These are phyloP conservation scores for Vanessa cardui DNA, from an alignment of 2,888 invertebrate species.

Conservation along the genomic window DNA sequence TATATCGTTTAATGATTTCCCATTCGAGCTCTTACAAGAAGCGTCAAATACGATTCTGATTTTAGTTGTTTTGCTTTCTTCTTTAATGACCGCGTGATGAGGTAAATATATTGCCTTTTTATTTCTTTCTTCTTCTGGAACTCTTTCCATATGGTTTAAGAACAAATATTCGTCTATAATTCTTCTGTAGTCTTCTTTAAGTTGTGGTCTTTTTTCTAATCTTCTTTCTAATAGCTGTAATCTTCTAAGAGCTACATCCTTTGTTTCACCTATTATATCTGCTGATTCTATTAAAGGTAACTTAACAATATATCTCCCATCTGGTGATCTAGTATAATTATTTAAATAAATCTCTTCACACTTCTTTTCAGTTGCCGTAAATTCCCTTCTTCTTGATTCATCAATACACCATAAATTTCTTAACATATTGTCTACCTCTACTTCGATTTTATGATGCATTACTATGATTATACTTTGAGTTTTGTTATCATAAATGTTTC, in stretches of 20 bases:
- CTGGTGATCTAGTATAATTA: background rate
- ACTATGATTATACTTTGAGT: background rate
- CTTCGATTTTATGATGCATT: background rate
- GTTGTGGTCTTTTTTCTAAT: background rate
- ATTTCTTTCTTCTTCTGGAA: background rate
- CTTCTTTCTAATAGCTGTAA: background rate
- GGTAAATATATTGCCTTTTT: background rate
- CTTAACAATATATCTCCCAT: constrained; percentile 1
- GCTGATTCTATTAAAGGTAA: background rate
- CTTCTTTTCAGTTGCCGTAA: background rate
- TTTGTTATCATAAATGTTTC: background rate
- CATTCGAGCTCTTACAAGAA: too few species aligned
- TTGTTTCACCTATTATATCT: background rate
- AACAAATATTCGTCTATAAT: background rate
- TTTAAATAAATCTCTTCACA: constrained; percentile 1
- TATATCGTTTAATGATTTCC: background rate
- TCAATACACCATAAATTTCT: background rate
- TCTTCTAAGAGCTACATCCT: constrained; percentile 1
- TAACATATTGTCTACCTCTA: background rate
- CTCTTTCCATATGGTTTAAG: background rate
- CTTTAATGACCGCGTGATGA: background rate
- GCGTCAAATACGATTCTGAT: too few species aligned
- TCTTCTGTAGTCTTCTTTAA: background rate
- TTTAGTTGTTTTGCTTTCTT: background rate
- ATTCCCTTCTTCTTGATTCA: background rate